Evolutionary conservation across 2,113 vertebrate genomes (phyloP).

Genomic region (Odocoileus virginianus): DNA sequence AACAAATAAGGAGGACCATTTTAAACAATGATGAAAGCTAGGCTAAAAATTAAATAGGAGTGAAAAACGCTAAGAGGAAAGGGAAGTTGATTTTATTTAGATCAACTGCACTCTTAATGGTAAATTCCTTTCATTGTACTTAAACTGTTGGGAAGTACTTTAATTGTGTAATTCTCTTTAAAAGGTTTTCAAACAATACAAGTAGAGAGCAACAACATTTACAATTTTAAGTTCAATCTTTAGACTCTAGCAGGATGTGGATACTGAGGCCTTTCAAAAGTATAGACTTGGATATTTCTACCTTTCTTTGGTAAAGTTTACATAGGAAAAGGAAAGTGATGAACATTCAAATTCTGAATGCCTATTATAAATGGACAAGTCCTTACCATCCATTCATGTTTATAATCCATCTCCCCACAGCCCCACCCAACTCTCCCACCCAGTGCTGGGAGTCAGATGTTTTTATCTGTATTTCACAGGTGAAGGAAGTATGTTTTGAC

Average conservation of each 20-base stretch:
- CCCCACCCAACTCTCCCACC: neutral
- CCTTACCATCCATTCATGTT: neutral
- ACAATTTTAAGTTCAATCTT: neutral
- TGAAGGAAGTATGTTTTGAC: neutral
- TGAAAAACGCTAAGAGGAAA: neutral
- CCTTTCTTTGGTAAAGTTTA: neutral
- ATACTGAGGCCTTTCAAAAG: neutral
- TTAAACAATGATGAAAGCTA: neutral
- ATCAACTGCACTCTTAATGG: neutral
- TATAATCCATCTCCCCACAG: neutral
- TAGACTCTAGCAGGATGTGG: neutral
- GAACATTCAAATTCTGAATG: neutral
- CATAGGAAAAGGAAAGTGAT: neutral
- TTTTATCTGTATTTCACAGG: neutral
- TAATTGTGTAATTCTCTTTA: neutral
- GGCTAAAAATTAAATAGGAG: neutral
- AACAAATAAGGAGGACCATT: neutral
- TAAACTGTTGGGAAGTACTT: conserved; percentile 10
- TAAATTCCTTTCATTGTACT: neutral
- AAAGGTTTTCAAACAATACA: neutral
- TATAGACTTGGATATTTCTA: neutral
- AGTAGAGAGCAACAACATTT: neutral
- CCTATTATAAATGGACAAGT: neutral
- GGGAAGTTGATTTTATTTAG: neutral
- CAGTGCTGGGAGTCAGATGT: neutral